Conservation (phyloP, 2,113 vertebrate genomes). For the Bambusicola thoracicus region DNA sequence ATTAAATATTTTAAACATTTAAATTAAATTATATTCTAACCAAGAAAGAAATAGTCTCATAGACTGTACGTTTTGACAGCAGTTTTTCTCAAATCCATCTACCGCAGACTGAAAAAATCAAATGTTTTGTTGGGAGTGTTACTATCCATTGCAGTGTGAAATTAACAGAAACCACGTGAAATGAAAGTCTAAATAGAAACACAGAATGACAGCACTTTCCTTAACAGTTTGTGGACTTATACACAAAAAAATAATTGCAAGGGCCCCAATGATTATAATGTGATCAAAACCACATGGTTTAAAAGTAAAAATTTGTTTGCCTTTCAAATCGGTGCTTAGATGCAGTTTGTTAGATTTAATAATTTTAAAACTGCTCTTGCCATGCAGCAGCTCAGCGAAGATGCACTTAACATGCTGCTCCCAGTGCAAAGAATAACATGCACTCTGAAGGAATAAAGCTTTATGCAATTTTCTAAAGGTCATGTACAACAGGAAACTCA, state of each 20-base stretch:
- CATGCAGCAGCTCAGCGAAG: neutral
- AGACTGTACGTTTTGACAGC: neutral
- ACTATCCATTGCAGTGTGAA: neutral
- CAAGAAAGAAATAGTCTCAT: neutral
- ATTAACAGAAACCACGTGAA: neutral
- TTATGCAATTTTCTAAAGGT: neutral
- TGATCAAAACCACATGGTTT: neutral
- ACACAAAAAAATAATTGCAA: neutral
- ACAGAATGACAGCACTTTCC: neutral
- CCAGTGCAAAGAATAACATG: neutral
- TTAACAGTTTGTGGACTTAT: neutral
- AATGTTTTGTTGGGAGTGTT: neutral
- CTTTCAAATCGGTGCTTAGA: neutral
- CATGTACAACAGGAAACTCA: neutral
- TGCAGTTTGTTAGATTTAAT: neutral
- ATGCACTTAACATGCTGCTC: neutral
- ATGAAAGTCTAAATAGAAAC: neutral
- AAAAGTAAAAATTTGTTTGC: neutral
- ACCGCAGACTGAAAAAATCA: neutral
- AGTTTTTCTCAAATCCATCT: neutral
- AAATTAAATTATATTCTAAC: neutral
- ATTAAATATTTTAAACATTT: neutral
- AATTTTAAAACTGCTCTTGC: neutral
- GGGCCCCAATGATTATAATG: neutral
- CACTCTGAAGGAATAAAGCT: neutral